Evolutionary conservation across 2,797 vertebrate genomes (phyloP).

Genomic region (Hippocampus kuda): DNA sequence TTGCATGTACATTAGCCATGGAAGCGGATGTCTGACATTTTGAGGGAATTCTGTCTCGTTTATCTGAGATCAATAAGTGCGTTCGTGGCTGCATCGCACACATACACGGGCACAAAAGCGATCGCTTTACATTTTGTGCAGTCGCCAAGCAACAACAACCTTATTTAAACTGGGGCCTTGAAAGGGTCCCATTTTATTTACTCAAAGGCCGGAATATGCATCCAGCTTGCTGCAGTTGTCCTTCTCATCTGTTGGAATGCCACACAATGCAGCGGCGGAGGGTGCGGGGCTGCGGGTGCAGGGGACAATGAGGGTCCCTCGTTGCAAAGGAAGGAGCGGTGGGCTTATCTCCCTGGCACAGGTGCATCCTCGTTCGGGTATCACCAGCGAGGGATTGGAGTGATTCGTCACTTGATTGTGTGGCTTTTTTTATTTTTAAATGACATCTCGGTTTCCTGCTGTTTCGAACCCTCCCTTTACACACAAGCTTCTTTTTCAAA

Average conservation of each 20-base stretch:
- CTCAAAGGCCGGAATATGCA: conserved; percentile 25
- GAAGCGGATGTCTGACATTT: neutral
- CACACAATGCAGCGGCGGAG: conserved; percentile 67
- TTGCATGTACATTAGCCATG: too few species aligned
- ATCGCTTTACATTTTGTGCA: neutral
- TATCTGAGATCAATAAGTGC: conserved; percentile 24
- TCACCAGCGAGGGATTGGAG: conserved; percentile 53
- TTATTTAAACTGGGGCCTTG: neutral
- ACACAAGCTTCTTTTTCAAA: neutral
- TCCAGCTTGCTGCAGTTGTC: conserved; percentile 41
- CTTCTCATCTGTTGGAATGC: conserved; percentile 68
- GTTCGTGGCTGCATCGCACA: neutral
- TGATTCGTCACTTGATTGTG: conserved; percentile 58
- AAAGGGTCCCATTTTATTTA: conserved; percentile 18
- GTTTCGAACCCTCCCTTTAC: conserved; percentile 5
- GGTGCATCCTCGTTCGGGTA: conserved; percentile 72
- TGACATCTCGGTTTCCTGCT: conserved; percentile 17
- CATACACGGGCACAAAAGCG: neutral
- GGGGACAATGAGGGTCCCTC: conserved; percentile 70
- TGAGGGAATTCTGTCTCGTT: neutral
- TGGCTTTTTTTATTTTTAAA: conserved; percentile 6
- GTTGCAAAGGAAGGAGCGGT: conserved; percentile 10
- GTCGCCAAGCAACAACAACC: neutral
- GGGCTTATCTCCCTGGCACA: conserved; percentile 74
- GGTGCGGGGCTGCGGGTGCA: conserved; percentile 27